phyloP scores from a whole-genome alignment of 2,113 vertebrate genomes.

The Andinoacara biseriatus region DNA sequence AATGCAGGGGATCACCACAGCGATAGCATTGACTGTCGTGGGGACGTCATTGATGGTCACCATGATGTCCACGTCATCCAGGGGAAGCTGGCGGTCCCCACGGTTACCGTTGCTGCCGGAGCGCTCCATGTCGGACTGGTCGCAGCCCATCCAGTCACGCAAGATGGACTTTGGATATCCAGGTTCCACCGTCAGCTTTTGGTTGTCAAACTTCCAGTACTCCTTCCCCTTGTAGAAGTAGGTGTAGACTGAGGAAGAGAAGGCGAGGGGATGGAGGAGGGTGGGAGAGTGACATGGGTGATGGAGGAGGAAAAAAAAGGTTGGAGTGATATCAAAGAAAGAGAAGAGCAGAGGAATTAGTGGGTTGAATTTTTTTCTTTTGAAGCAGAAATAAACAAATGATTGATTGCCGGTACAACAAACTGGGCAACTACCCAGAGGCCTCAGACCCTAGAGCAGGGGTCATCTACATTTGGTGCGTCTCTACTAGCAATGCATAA shows the following conservation, averaged over 20 bases:
- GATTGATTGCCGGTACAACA: not conserved
- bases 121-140: slow-evolving; percentile 91
- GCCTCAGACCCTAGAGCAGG: rapidly evolving
- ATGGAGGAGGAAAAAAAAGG: not conserved
- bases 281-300: not conserved
- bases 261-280: not conserved
- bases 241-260: slow-evolving; percentile 88
- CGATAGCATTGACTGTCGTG: slow-evolving; percentile 94
- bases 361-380: not conserved
- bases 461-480: no score
- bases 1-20: slow-evolving; percentile 97
- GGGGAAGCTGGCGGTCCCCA: slow-evolving; percentile 89
- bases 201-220: slow-evolving; percentile 99
- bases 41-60: slow-evolving; percentile 95
- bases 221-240: slow-evolving; percentile 99
- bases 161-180: slow-evolving; percentile 96
- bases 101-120: slow-evolving; percentile 73
- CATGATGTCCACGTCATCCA: slow-evolving; percentile 97
- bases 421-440: not conserved
- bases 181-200: slow-evolving; percentile 93
- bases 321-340: not conserved
- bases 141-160: slow-evolving; percentile 99
- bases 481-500: no score
- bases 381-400: not conserved
- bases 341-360: not conserved